Conservation (phyloP, 2,888 invertebrate genomes). For the Caenorhabditis sp. region DNA sequence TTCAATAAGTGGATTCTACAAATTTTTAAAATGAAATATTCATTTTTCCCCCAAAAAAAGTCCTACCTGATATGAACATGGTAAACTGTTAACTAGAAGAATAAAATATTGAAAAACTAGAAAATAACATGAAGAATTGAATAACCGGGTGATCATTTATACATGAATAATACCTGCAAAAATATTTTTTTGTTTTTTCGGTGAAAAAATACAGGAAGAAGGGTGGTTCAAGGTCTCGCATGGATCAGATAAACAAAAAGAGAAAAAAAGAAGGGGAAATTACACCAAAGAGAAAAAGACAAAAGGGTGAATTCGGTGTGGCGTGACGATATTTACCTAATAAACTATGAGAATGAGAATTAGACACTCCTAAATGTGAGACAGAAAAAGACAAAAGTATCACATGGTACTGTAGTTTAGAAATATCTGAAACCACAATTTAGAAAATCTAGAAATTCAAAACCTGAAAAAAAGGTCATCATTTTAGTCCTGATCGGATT, state of each 20-base stretch:
- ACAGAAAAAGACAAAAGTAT: too few species aligned
- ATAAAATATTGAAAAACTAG: constrained; percentile 2
- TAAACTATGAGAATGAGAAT: too few species aligned
- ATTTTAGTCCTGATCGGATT: too few species aligned
- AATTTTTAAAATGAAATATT: background rate
- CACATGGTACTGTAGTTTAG: too few species aligned
- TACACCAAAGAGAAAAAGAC: background rate
- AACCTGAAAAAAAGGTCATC: too few species aligned
- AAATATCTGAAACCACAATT: too few species aligned
- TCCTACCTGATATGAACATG: constrained; percentile 48
- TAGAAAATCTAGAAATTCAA: too few species aligned
- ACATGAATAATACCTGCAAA: background rate
- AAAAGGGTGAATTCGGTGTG: background rate
- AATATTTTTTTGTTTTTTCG: background rate
- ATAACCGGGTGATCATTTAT: constrained; percentile 37
- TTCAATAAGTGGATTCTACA: constrained; percentile 51
- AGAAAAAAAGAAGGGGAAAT: background rate
- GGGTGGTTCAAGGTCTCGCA: background rate
- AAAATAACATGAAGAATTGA: background rate
- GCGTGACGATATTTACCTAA: background rate
- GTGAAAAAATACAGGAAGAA: background rate
- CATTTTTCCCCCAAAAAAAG: background rate
- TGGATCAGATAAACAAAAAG: background rate
- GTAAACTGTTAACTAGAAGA: constrained; percentile 8
- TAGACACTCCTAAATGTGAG: too few species aligned